These are phyloP conservation scores for Calyptommatus sinebrachiatus DNA, from an alignment of 2,113 vertebrate genomes.

Conservation along the genomic window DNA sequence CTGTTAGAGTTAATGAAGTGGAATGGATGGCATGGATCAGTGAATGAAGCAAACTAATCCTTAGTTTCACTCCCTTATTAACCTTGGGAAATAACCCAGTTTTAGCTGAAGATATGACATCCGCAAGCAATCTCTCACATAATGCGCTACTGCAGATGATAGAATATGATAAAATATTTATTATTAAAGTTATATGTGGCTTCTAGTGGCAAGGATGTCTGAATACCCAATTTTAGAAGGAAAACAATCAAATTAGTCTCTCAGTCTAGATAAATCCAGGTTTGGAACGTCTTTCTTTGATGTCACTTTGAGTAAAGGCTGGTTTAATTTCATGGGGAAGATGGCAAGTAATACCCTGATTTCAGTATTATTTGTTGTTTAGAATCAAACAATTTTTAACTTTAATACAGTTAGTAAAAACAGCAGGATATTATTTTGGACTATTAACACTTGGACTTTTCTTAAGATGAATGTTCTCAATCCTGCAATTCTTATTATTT, in stretches of 20 bases:
- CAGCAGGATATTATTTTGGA: neutral
- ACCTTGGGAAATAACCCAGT: slow-evolving; percentile 8
- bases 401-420: neutral
- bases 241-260: neutral
- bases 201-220: neutral
- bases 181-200: neutral
- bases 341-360: neutral
- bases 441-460: neutral
- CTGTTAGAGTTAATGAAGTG: slow-evolving; percentile 21
- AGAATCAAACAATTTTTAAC: neutral
- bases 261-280: neutral
- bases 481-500: neutral
- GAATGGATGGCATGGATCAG: slow-evolving; percentile 15
- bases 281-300: neutral
- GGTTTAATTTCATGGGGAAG: neutral
- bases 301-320: neutral
- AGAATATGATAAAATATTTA: neutral
- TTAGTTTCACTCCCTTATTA: slow-evolving; percentile 1
- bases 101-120: slow-evolving; percentile 3
- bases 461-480: neutral
- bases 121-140: neutral
- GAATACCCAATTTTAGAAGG: neutral
- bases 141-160: neutral
- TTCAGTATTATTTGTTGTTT: neutral
- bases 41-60: slow-evolving; percentile 19